A percentile compares a stretch with the other conserved stretches of the same genome.
Conservation (phyloP, 2,797 vertebrate genomes). For the Platalea minor region DNA sequence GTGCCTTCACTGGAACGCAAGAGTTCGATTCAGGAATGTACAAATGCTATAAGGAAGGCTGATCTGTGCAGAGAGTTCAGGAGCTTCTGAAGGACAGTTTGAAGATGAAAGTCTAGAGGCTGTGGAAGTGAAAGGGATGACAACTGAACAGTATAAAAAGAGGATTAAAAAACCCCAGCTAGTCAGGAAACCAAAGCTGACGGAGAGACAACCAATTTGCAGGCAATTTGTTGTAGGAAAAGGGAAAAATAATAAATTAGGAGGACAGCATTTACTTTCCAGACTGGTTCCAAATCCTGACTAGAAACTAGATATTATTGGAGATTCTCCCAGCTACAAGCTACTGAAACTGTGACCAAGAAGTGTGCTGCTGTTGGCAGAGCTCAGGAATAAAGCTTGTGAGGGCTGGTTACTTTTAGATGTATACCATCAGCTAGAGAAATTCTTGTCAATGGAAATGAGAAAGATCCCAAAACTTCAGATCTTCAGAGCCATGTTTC, state of each 20-base stretch:
- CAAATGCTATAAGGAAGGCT: background rate
- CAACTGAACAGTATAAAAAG: background rate
- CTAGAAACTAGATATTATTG: background rate
- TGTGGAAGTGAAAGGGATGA: background rate
- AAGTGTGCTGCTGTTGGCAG: background rate
- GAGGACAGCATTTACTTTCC: background rate
- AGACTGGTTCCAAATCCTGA: background rate
- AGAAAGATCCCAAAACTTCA: background rate
- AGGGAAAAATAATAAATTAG: background rate
- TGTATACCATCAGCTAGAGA: background rate
- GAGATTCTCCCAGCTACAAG: background rate
- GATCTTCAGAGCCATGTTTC: background rate
- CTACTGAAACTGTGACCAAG: background rate
- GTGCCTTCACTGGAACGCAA: rapidly evolving
- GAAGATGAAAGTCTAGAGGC: background rate
- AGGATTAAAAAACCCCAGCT: background rate
- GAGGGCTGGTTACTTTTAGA: background rate
- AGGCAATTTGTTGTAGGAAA: background rate
- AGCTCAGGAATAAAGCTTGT: background rate
- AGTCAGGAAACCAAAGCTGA: background rate
- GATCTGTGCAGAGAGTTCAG: background rate
- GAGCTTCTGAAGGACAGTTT: background rate
- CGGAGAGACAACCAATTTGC: background rate
- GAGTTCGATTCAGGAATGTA: background rate
- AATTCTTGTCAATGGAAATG: background rate